These are phyloP conservation scores for Oreochromis mossambicus DNA, from an alignment of 2,797 vertebrate species.

Conservation along the genomic window DNA sequence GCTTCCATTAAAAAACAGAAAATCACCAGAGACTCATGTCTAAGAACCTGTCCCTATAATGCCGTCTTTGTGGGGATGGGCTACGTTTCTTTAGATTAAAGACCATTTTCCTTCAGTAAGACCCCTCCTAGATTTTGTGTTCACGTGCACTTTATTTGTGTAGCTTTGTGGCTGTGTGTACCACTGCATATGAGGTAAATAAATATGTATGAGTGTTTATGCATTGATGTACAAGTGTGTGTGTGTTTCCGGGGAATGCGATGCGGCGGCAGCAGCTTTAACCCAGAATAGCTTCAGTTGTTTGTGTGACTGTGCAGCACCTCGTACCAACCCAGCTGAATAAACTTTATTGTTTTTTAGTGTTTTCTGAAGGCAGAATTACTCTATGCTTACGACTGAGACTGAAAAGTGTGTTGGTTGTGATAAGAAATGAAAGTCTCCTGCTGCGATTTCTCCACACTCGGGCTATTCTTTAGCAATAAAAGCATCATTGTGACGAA, in stretches of 20 bases:
- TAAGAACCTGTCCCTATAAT: not conserved
- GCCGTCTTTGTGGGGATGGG: not conserved
- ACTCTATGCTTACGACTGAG: not conserved
- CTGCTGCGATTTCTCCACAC: constrained; percentile 10
- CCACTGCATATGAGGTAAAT: not conserved
- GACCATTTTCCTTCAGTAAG: not conserved
- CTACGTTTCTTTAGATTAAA: not conserved
- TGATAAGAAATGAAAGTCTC: constrained; percentile 10
- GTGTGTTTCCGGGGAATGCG: not conserved
- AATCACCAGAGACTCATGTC: constrained; percentile 6
- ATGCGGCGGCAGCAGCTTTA: not conserved
- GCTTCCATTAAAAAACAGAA: constrained; percentile 32
- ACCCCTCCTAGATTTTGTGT: not conserved
- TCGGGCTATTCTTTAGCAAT: constrained; percentile 1
- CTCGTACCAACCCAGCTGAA: constrained; percentile 13
- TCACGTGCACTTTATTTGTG: not conserved
- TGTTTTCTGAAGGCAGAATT: constrained; percentile 10
- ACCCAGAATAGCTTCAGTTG: not conserved
- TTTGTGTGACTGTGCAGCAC: not conserved
- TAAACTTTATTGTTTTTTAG: constrained; percentile 32
- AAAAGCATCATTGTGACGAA: constrained; percentile 6
- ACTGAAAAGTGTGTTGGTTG: constrained; percentile 14
- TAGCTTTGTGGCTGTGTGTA: not conserved
- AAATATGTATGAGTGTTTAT: not conserved
- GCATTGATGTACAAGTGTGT: not conserved